phyloP scores from a whole-genome alignment of 1,140 invertebrate genomes.

The Cherax quadricarinatus region DNA sequence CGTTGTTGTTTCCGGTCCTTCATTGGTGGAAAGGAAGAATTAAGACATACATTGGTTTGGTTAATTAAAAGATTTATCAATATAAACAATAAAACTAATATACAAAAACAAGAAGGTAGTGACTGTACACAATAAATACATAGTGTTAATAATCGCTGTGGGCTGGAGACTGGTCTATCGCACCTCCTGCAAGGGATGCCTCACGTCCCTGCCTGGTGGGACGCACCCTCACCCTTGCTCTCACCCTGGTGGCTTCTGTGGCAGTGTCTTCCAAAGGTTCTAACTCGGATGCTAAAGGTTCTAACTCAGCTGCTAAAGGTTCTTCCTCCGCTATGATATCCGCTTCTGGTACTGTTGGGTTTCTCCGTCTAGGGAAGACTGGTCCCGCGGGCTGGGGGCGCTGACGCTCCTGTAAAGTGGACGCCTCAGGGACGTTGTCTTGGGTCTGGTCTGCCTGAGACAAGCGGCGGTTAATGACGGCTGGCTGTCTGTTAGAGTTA shows the following conservation, averaged over 20 bases:
- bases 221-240: background rate
- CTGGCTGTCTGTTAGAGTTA: slow-evolving; percentile 9
- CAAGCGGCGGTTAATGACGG: background rate
- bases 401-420: background rate
- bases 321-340: background rate
- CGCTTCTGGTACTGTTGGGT: background rate
- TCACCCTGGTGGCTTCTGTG: too few species aligned
- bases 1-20: too few species aligned
- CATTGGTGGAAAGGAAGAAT: background rate
- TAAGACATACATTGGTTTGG: background rate
- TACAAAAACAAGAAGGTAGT: slow-evolving; percentile 54
- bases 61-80: slow-evolving; percentile 57
- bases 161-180: background rate
- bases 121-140: slow-evolving; percentile 68
- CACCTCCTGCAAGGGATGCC: background rate
- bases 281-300: background rate
- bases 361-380: background rate
- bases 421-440: background rate
- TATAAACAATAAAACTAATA: slow-evolving; percentile 66
- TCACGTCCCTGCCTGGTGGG: background rate
- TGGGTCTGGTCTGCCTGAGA: background rate
- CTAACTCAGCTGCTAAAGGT: background rate
- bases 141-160: slow-evolving; percentile 53
- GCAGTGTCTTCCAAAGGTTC: background rate
- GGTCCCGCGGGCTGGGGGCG: slow-evolving; percentile 22